Percentiles rank a stretch among this genome's conserved stretches.
phyloP scores from a whole-genome alignment of 2,113 vertebrate species.

The Probosciger aterrimus region DNA sequence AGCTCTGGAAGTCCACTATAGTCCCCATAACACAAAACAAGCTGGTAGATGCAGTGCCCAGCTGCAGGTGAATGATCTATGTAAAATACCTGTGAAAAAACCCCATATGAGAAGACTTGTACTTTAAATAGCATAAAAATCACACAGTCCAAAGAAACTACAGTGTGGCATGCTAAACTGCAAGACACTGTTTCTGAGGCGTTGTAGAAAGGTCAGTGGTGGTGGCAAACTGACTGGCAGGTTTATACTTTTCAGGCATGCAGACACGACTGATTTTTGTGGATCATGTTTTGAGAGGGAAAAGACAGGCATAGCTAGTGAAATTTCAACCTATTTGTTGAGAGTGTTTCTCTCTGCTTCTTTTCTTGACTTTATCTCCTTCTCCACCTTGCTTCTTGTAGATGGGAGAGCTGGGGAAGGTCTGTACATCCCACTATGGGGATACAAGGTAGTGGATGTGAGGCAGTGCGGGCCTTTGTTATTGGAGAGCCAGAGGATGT shows the following conservation, averaged over 20 bases:
- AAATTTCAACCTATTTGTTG: neutral
- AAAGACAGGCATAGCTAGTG: neutral
- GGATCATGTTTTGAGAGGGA: neutral
- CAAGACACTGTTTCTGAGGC: neutral
- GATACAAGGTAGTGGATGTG: fast-evolving
- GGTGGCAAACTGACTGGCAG: neutral
- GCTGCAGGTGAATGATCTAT: neutral
- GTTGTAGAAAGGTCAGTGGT: neutral
- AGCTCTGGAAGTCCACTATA: neutral
- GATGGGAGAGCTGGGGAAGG: neutral
- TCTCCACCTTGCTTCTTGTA: neutral
- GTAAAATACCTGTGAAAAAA: neutral
- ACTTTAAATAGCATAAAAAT: neutral
- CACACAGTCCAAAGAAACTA: neutral
- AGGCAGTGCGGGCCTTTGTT: neutral
- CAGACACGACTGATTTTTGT: neutral
- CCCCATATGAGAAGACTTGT: neutral
- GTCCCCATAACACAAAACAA: neutral
- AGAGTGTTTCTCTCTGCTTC: neutral
- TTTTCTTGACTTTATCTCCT: neutral
- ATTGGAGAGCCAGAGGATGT: neutral
- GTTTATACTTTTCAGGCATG: neutral
- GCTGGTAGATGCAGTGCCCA: neutral
- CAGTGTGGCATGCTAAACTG: fast-evolving
- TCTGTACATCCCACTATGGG: neutral